Evolutionary conservation across 2,888 invertebrate genomes (phyloP), one percentile per base, ranked within the genome.

Genomic region (Lagria hirta): DNA sequence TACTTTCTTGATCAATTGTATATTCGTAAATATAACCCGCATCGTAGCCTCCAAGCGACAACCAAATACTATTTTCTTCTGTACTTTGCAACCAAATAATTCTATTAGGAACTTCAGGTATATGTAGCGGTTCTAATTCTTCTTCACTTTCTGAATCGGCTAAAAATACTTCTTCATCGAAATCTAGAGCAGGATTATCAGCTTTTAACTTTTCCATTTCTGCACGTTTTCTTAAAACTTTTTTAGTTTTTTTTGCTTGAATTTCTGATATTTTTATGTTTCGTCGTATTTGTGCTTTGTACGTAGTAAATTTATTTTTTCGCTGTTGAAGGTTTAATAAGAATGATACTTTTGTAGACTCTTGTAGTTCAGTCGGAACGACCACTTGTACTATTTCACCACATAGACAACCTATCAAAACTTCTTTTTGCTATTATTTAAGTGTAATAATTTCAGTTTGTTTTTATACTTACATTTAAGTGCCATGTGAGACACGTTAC

Each of bases 11-110:
- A 11, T 72, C 71, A 18, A 77, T 73, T 13, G 61, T 60, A 54
- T 77, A 78, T 65, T 83, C 82, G 56, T 84, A 84, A 48, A 83
- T 73, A 52, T 80, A 84, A 13, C 84, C 84, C 2, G 82, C 78
- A 62, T 84, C 84, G 52, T 75, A 84, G 54, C 81, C 84, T 2
- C 72, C 75, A 73, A 83, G 74, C 0, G 81, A 80, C 1, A 83
- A 51, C 79, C 81, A 81, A 37, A 84, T 68, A 1, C 76, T 78
- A 12, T 73, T 63, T 2, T 71, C 66, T 1, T 55, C 51, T 0
- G 78, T 75, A 45, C 80, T 81, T 44, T 76, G 73, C 14, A 79
- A 69, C 72, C 79, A 78, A 8, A 80, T 62, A n/a, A 84, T 70
- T 27, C 71, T 66, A 60, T 78, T 82, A 0, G 83, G 79, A 4